Conservation (phyloP, 1,140 invertebrate species). For the Procambarus clarkii region DNA sequence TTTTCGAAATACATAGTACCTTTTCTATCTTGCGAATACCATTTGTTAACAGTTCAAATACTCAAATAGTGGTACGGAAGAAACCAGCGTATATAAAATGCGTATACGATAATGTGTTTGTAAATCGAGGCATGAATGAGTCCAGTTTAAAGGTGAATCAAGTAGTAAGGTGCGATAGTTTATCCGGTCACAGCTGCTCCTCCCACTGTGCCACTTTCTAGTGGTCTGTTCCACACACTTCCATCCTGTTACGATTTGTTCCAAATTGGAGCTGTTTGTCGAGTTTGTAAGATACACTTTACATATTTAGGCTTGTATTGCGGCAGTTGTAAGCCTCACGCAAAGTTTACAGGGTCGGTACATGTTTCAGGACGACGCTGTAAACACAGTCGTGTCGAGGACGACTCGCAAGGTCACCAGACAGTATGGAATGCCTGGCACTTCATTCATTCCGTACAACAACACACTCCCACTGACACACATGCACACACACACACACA, state of each 20-base stretch:
- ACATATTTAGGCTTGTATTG: background rate
- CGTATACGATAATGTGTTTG: no score
- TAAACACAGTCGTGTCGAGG: background rate
- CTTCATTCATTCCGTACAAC: conserved; percentile 36
- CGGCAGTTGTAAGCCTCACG: background rate
- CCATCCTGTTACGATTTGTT: background rate
- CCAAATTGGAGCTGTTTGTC: background rate
- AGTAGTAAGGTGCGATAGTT: no score
- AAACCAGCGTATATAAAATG: no score
- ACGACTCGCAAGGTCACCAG: conserved; percentile 8
- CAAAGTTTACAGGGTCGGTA: background rate
- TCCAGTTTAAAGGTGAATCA: no score
- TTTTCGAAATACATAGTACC: conserved; percentile 51
- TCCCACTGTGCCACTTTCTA: conserved; percentile 12
- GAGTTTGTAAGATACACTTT: background rate
- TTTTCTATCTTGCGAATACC: conserved; percentile 19
- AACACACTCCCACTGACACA: conserved; percentile 5
- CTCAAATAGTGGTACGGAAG: no score
- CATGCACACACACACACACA: conserved; percentile 21
- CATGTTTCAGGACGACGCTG: background rate
- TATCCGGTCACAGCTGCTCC: background rate
- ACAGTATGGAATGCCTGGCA: conserved; percentile 17
- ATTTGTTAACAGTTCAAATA: no score
- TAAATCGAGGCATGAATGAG: background rate
- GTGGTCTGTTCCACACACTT: conserved; percentile 28